Percentiles rank a stretch among this genome's conserved stretches.
These are phyloP conservation scores for Danaus plexippus DNA, from an alignment of 1,140 invertebrate species.

Conservation along the genomic window DNA sequence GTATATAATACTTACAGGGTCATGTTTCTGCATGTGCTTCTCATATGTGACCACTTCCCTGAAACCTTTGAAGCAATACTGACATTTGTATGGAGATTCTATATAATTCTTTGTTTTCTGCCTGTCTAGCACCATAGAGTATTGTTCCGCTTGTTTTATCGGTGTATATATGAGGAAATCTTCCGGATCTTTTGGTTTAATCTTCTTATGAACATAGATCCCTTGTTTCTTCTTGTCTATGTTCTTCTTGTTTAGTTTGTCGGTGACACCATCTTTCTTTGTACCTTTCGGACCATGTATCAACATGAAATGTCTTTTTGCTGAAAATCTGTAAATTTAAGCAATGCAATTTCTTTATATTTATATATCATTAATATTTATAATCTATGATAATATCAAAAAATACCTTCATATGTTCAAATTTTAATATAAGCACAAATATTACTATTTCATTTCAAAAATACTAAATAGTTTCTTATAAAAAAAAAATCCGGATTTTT, in stretches of 20 bases:
- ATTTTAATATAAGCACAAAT: too few species aligned
- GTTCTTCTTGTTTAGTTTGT: conserved; percentile 7
- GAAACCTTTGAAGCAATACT: conserved; percentile 52
- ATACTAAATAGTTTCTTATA: too few species aligned
- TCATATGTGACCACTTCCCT: conserved; percentile 38
- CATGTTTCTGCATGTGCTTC: conserved; percentile 63
- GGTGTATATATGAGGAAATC: conserved; percentile 48
- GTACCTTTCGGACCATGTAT: conserved; percentile 42
- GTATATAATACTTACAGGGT: conserved; percentile 39
- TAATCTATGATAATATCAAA: too few species aligned
- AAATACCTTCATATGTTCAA: too few species aligned
- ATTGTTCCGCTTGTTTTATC: conserved; percentile 52
- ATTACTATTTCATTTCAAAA: too few species aligned
- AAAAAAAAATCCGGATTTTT: too few species aligned
- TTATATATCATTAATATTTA: too few species aligned
- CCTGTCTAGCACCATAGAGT: conserved; percentile 37
- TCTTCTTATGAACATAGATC: conserved; percentile 23
- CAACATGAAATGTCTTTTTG: conserved; percentile 53
- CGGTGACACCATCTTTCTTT: conserved; percentile 39
- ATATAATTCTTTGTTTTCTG: conserved; percentile 48
- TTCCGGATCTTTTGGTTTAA: conserved; percentile 31
- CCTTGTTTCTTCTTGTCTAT: too few species aligned
- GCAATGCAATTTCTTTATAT: too few species aligned
- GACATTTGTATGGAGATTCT: conserved; percentile 47
- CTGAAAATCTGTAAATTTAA: conserved; percentile 33